Conservation (phyloP, 2,797 vertebrate species). For the Coranthus polyacanthus region DNA sequence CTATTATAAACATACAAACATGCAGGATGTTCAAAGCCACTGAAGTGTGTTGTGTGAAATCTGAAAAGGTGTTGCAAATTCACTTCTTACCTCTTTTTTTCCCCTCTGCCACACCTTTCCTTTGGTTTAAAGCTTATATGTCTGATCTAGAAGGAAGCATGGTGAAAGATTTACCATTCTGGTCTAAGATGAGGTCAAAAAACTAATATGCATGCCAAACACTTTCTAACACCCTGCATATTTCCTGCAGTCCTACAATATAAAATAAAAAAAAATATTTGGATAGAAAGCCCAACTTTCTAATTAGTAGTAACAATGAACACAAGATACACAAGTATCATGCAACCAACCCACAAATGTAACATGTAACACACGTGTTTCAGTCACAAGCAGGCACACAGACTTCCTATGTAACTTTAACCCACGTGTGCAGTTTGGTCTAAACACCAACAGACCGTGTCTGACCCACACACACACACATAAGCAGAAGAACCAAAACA, state of each 20-base stretch:
- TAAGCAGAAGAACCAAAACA: constrained; percentile 25
- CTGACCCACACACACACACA: constrained; percentile 14
- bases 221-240: not conserved
- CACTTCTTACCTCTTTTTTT: not conserved
- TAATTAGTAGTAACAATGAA: no score
- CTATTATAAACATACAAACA: not conserved
- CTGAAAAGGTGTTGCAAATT: not conserved
- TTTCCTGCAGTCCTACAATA: no score
- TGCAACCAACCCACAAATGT: not conserved
- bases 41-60: not conserved
- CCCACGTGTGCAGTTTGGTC: constrained; percentile 56
- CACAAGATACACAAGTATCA: no score
- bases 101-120: constrained; percentile 13
- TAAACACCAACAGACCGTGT: constrained; percentile 3
- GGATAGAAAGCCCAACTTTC: no score
- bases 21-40: constrained; percentile 5
- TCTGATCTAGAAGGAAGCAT: constrained; percentile 7
- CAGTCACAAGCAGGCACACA: constrained; percentile 15
- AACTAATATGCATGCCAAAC: not conserved
- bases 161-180: not conserved
- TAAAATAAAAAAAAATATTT: no score
- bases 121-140: constrained; percentile 22
- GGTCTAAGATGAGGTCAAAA: not conserved
- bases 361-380: constrained; percentile 21
- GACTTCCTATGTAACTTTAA: constrained; percentile 38